Conservation (phyloP, 2,113 vertebrate genomes). For the Eulemur rufifrons region DNA sequence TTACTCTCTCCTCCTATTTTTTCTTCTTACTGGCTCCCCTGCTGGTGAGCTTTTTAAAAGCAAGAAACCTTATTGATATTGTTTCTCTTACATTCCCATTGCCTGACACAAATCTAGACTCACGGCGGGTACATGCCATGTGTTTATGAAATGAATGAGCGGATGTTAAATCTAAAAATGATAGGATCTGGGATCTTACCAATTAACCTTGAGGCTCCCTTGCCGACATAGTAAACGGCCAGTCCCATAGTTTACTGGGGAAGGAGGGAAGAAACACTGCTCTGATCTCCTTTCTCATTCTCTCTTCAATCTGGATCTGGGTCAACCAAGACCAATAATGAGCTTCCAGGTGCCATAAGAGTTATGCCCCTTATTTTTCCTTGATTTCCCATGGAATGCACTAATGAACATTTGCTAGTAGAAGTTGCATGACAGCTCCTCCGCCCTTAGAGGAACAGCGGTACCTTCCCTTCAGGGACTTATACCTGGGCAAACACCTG, state of each 20-base stretch:
- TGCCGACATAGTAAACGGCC: neutral
- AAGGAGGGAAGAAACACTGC: neutral
- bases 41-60: neutral
- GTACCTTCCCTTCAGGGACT: neutral
- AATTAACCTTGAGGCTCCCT: neutral
- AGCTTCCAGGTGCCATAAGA: neutral
- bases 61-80: neutral
- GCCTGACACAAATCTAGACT: neutral
- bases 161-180: neutral
- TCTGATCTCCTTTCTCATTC: neutral
- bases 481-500: neutral
- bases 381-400: neutral
- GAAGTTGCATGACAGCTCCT: neutral
- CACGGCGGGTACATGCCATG: neutral
- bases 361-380: neutral
- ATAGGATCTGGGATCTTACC: neutral
- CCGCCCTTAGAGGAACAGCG: neutral
- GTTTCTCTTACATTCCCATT: neutral
- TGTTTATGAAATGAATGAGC: neutral
- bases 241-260: neutral
- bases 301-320: neutral
- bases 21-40: neutral
- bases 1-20: neutral
- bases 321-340: neutral
- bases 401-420: neutral